Evolutionary conservation across 2,113 vertebrate genomes (phyloP).

Genomic region (Sinocyclocheilus rhinocerous): DNA sequence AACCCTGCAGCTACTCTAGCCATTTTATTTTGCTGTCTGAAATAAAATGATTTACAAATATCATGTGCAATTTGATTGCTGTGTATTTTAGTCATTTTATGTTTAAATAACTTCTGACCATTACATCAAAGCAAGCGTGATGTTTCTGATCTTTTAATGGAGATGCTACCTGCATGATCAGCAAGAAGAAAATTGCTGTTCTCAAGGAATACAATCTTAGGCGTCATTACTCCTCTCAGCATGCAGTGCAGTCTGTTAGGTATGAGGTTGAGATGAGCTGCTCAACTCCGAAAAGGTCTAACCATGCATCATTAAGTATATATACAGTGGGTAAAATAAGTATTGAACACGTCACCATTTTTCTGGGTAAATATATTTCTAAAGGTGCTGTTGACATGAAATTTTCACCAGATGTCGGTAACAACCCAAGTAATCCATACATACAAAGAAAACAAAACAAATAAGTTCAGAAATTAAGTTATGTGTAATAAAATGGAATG

Average conservation of each 20-base stretch:
- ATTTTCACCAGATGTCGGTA: too few relatives aligned
- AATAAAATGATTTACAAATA: slow-evolving; percentile 2
- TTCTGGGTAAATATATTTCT: too few relatives aligned
- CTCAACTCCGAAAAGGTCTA: background rate
- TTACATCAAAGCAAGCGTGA: background rate
- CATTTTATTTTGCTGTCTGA: background rate
- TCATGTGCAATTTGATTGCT: background rate
- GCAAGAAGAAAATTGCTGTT: slow-evolving; percentile 9
- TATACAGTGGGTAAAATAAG: background rate
- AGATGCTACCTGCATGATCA: background rate
- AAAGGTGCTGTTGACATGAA: too few relatives aligned
- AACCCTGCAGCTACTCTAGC: background rate
- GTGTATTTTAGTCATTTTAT: background rate
- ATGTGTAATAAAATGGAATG: too few relatives aligned
- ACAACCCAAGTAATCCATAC: too few relatives aligned
- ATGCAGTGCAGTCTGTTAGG: slow-evolving; percentile 21
- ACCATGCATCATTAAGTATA: slow-evolving; percentile 7
- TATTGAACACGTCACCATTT: too few relatives aligned
- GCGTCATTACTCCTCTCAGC: slow-evolving; percentile 29
- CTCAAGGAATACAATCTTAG: slow-evolving; percentile 10
- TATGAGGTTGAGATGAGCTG: slow-evolving; percentile 12
- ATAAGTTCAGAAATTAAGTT: too few relatives aligned
- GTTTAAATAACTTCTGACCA: background rate
- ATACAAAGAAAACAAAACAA: too few relatives aligned
- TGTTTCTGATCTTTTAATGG: slow-evolving; percentile 20